Base-by-base conservation (phyloP, 92 coral and sea anemone species). In the Meandrina meandrites region DNA sequence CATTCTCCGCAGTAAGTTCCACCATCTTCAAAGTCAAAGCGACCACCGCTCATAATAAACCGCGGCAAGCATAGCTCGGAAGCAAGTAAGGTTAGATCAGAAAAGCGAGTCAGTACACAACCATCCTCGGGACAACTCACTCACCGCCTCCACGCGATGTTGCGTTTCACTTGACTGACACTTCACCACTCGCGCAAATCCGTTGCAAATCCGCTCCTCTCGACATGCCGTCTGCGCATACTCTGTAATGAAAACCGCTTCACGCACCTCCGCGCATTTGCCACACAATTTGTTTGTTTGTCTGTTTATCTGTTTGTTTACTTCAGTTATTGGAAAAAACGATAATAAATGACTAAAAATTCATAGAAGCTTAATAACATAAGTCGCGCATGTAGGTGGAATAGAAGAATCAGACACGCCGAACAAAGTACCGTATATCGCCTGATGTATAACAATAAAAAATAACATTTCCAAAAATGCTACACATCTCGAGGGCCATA, bases 21-120 rank as follows among this genome's bases (percentile, higher is more conserved):
- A 64, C 98, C 98, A 95, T 95, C 98, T 73, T 95, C 98, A 88
- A 95, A 95, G 91, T 95, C 98, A 95, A 95, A 95, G 83, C 98
- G 94, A 73, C 98, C 98, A 77, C 98, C 98, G 86, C 93, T 93
- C 98, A 95, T 95, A 89, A 79, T 92, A 83, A 78, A 42, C 81
- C 89, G 85, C 85, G 81, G 87, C 79, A 88, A 93, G 98, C 98
- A 95, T 95, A 80, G 96, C 98, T 93, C 90, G 88, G 83, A 75
- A 47, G 84, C 89, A 80, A 79, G 73, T 79, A 36, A 67, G 69
- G 80, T 86, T 69, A 48, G 31, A 36, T 69, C 72, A 78, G 82
- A 75, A 60, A 56, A 64, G 76, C 88, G 77, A 77, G 83, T 76
- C 82, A 76, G 64, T 60, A 10, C 18, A 16, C 32, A n/a, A 22